Evolutionary conservation across 1,140 invertebrate species (phyloP).

Genomic region (Anthonomus grandis): DNA sequence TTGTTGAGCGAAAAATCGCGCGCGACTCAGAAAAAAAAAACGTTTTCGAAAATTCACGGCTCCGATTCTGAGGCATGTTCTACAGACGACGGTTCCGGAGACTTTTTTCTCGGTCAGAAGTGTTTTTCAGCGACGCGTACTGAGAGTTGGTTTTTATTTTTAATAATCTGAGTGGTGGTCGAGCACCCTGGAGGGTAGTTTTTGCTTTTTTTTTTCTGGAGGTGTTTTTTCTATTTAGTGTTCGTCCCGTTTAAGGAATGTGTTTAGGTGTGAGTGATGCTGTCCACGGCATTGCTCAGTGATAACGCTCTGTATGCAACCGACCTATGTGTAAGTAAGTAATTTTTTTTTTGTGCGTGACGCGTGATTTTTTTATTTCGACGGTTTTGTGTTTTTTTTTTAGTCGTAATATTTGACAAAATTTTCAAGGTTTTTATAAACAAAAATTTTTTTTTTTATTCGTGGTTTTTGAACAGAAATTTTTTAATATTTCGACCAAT

Average conservation of each 20-base stretch:
- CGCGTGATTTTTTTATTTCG: no score
- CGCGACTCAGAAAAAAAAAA: no score
- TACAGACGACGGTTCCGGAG: constrained; percentile 18
- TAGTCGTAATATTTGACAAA: no score
- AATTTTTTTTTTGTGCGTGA: constrained; percentile 7
- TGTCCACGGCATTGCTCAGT: constrained; percentile 23
- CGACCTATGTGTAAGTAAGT: constrained; percentile 30
- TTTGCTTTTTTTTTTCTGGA: not conserved
- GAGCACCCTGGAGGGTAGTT: constrained; percentile 14
- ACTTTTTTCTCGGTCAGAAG: constrained; percentile 17
- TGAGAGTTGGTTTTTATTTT: not conserved
- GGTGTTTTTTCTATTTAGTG: constrained; percentile 5
- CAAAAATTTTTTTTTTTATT: no score
- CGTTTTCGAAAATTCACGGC: constrained; percentile 2
- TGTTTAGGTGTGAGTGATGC: constrained; percentile 27
- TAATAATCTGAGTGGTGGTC: no score
- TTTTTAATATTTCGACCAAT: no score
- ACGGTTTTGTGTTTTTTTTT: not conserved
- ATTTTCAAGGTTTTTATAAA: no score
- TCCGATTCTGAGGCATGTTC: constrained; percentile 16
- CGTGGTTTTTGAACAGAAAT: no score
- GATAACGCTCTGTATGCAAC: constrained; percentile 26
- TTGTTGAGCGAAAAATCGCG: constrained; percentile 1
- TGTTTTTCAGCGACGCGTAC: constrained; percentile 7
- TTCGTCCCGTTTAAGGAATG: constrained; percentile 23